phyloP scores from a whole-genome alignment of 2,797 vertebrate genomes.

The Anabas testudineus region DNA sequence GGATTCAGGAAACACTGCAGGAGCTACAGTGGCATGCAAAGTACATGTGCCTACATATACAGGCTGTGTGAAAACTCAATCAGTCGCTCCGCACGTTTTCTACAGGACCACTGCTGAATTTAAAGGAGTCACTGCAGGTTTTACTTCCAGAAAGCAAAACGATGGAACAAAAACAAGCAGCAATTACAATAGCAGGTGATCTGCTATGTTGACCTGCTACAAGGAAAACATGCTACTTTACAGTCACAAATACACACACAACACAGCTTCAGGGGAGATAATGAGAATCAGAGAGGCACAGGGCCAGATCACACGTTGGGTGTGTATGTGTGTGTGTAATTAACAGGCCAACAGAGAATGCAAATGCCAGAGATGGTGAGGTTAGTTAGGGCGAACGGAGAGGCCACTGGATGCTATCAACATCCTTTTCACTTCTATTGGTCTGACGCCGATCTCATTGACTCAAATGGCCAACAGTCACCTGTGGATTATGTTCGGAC shows the following conservation, averaged over 20 bases:
- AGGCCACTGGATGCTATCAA: slow-evolving; percentile 46
- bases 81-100: not conserved
- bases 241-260: not conserved
- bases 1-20: slow-evolving; percentile 40
- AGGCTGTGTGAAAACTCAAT: not conserved
- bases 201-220: slow-evolving; percentile 10
- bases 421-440: slow-evolving; percentile 57
- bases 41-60: slow-evolving; percentile 1
- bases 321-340: slow-evolving; percentile 48
- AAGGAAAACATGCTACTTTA: slow-evolving; percentile 9
- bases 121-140: slow-evolving; percentile 2
- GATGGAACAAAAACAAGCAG: not conserved
- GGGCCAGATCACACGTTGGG: slow-evolving; percentile 44
- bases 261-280: slow-evolving; percentile 30
- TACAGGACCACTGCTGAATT: slow-evolving; percentile 7
- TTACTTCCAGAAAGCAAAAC: not conserved
- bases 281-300: slow-evolving; percentile 45
- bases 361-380: slow-evolving; percentile 64
- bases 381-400: slow-evolving; percentile 55
- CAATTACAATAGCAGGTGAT: not conserved
- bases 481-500: slow-evolving; percentile 24
- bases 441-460: slow-evolving; percentile 40
- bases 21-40: slow-evolving; percentile 28
- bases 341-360: slow-evolving; percentile 56
- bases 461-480: slow-evolving; percentile 35